phyloP scores from a whole-genome alignment of 1,140 invertebrate genomes.

The Aphidius ervi region DNA sequence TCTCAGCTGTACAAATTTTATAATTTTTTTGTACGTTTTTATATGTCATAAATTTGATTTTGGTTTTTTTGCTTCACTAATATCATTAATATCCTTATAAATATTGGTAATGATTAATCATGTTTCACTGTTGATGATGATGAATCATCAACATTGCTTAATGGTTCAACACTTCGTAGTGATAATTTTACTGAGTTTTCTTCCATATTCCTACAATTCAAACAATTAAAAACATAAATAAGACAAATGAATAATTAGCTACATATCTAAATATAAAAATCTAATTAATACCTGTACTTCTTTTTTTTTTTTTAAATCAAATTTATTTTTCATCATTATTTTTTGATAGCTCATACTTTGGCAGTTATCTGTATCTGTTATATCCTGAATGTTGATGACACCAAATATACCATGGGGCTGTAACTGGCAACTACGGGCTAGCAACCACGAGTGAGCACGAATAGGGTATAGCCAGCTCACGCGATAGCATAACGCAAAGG shows the following conservation, averaged over 20 bases:
- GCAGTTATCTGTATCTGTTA: conserved; percentile 40
- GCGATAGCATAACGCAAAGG: too few relatives aligned
- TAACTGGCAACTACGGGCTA: too few relatives aligned
- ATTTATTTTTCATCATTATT: conserved; percentile 45
- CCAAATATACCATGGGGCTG: too few relatives aligned
- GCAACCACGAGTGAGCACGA: too few relatives aligned
- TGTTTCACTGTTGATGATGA: conserved; percentile 30
- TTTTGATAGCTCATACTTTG: conserved; percentile 45
- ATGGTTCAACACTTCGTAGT: conserved; percentile 35
- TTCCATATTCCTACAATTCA: conserved; percentile 44
- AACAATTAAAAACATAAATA: conserved; percentile 13
- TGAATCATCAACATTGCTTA: conserved; percentile 19
- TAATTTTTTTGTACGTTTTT: conserved; percentile 22
- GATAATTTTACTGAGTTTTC: conserved; percentile 47
- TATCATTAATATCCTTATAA: conserved; percentile 35
- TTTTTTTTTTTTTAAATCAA: conserved; percentile 46
- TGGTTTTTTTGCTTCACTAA: conserved; percentile 46
- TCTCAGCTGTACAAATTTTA: conserved; percentile 47
- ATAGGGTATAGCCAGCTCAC: too few relatives aligned
- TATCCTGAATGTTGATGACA: conserved; percentile 26
- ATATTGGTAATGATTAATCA: conserved; percentile 28
- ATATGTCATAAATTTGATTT: conserved; percentile 45
- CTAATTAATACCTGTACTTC: conserved; percentile 42
- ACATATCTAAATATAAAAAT: conserved; percentile 1
- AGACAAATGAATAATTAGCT: not conserved